Base-by-base conservation (phyloP, 92 coral and sea anemone species). In the Epizoanthus illoricatus region DNA sequence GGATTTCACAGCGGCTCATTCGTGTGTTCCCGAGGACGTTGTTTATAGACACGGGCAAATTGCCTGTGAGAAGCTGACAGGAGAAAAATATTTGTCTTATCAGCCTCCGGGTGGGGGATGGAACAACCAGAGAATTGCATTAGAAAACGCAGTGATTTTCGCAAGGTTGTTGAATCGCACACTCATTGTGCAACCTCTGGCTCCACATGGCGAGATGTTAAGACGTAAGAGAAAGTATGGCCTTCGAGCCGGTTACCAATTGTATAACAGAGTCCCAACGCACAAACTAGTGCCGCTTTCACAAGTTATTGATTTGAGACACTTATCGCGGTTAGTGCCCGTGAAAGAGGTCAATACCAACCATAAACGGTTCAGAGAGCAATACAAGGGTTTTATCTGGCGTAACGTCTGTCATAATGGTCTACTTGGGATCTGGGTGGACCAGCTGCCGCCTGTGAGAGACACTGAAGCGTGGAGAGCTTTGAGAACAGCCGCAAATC, bases 101-200 rank as follows among this genome's bases (percentile, higher is more conserved):
- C 98, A 93, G 74, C 99, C 99, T 5, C 99, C 99, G 10, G 98
- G 97, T 9, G 99, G 99, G 15, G 99, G 99, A 33, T 97, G 99
- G 99, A 97, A 97, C 73, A 97, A 97, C 80, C 99, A 97, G 81
- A 92, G 99, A 65, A 84, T 97, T 49, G 99, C 99, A 57, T 87
- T 97, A 62, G 99, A 97, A 78, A 94, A 93, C 75, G 99, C 99
- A 0, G 98, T 93, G 12, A 82, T 95, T 66, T 78, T 95, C 13
- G 98, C 98, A 7, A 87, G 81, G 81, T 62, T 95, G 74, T 73
- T 95, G 62, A 88, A 89, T 57, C 86, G 98, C 80, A 92, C 95
- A 23, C 92, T 95, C 5, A 85, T 95, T 4, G 91, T 95, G 4
- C 98, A 92, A n/a, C 98, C 98, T 9, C 82, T 95, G 62, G 98